phyloP scores from a whole-genome alignment of 2,888 invertebrate genomes.

The Blera fallax region DNA sequence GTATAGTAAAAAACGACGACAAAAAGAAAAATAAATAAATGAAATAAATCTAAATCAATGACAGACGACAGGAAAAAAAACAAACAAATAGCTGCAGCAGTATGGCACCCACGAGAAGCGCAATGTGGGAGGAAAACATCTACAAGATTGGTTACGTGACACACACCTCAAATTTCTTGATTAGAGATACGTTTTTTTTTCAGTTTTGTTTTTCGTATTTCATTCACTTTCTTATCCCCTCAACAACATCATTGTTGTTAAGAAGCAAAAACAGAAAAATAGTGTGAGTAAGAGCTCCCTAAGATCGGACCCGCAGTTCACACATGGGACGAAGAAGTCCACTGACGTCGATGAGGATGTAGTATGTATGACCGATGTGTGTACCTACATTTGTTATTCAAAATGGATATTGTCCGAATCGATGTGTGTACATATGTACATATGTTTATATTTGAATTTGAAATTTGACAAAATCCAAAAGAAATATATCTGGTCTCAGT shows the following conservation, averaged over 20 bases:
- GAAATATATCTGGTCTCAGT: neutral
- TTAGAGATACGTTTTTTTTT: constrained; percentile 52
- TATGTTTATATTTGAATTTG: constrained; percentile 60
- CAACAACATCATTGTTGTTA: constrained; percentile 3
- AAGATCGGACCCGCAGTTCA: constrained; percentile 13
- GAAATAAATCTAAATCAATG: constrained; percentile 63
- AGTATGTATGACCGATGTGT: neutral
- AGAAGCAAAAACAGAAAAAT: constrained; percentile 11
- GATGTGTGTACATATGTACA: constrained; percentile 30
- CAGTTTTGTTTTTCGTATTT: constrained; percentile 20
- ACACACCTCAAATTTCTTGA: constrained; percentile 72
- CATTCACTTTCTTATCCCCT: neutral
- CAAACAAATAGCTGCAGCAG: constrained; percentile 33
- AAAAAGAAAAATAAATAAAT: constrained; percentile 21
- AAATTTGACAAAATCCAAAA: constrained; percentile 63
- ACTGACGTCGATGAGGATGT: neutral
- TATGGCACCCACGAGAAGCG: constrained; percentile 51
- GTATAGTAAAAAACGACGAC: constrained; percentile 1
- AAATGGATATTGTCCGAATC: constrained; percentile 54
- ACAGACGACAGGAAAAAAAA: constrained; percentile 31
- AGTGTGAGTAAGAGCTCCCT: neutral
- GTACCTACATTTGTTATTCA: constrained; percentile 56
- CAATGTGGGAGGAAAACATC: constrained; percentile 61
- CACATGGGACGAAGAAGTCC: constrained; percentile 23
- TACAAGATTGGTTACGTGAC: constrained; percentile 72